Evolutionary conservation across 1,140 invertebrate species (phyloP), one percentile per base, ranked within the genome.

Genomic region (Cardiocondyla obscurior): DNA sequence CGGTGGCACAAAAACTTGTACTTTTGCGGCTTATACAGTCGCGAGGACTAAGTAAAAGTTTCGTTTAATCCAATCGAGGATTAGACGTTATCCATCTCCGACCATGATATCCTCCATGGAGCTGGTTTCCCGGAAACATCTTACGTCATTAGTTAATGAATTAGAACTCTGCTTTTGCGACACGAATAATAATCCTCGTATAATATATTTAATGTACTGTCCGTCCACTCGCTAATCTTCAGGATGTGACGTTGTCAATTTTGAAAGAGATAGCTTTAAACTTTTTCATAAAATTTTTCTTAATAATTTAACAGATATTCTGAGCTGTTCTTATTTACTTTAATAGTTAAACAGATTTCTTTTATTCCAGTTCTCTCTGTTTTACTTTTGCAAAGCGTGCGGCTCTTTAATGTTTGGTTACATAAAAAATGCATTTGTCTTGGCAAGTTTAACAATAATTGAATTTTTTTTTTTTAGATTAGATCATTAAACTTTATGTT

Each of bases 11-110:
- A 55, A 33, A 25, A 67, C 62, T 79, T 42, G 22, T 33, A 46
- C 62, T 69, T n/a, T 69, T 79, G 60, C 33, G 62, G 46, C 46
- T 79, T 42, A 64, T 36, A 51, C 70, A 36, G n/a, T 30, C n/a
- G 25, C 36, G 16, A 14, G n/a, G 62, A 8, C 25, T 77, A 79
- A 79, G 62, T 79, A 79, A 67, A 79, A 79, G 74, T 79, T 79
- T 79, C 74, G 74, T 55, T 79, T 79, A 53, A 76, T 76, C 73
- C 73, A 76, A 76, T 76, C 73, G 73, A 73, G 53, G 62, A 44
- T 77, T 39, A 65, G 60, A 60, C n/a, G 46, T 12, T 30, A 12
- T n/a, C n/a, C n/a, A n/a, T n/a, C 25, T 36, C n/a, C 19, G 58
- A 5, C 30, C 42, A 51, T 36, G 44, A 33, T 64, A 22, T 58